phyloP scores from a whole-genome alignment of 2,113 vertebrate species.

The Sturnira hondurensis region DNA sequence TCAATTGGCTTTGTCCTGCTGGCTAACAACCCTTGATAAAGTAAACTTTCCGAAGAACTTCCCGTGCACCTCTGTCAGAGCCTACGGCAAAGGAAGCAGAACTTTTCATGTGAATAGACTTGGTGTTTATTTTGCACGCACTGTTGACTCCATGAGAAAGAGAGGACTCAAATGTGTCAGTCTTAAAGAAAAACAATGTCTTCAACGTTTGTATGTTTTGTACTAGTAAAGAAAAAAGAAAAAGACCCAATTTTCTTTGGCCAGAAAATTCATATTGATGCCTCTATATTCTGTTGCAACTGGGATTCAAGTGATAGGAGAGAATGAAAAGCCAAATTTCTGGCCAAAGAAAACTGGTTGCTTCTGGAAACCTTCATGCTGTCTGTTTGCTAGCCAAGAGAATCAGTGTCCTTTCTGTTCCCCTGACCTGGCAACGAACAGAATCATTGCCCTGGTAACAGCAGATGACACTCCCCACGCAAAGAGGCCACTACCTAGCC shows the following conservation, averaged over 20 bases:
- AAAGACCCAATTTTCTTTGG: no score
- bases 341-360: constrained; percentile 22
- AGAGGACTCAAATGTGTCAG: background rate
- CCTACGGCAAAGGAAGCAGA: background rate
- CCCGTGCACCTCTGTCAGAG: background rate
- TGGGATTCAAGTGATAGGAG: background rate
- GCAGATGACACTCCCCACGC: background rate
- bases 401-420: constrained; percentile 9
- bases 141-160: background rate
- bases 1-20: background rate
- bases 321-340: background rate
- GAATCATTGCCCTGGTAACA: background rate
- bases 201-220: background rate
- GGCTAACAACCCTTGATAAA: background rate
- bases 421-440: background rate
- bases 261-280: background rate
- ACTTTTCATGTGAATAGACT: background rate
- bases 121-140: background rate
- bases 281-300: background rate
- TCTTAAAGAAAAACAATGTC: background rate
- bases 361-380: constrained; percentile 37
- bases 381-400: constrained; percentile 39
- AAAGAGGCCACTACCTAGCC: background rate
- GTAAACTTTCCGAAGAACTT: background rate
- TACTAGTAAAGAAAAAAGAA: background rate